Percentiles rank a stretch among this genome's conserved stretches.
These are phyloP conservation scores for Eueremaeus valkanovi DNA, from an alignment of 2,888 invertebrate species.

Conservation along the genomic window DNA sequence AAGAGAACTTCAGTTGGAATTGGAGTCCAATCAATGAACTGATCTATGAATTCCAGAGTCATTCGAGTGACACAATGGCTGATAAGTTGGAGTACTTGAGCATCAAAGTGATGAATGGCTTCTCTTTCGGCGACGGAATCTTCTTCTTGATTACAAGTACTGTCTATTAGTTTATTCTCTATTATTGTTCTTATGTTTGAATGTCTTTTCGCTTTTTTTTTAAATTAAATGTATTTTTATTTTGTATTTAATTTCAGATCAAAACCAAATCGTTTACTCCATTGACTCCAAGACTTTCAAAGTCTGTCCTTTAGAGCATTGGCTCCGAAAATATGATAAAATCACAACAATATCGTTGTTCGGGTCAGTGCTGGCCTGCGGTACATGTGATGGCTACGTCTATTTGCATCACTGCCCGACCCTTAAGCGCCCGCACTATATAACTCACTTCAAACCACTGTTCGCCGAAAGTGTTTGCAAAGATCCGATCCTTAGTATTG, in stretches of 20 bases:
- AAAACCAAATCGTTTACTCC: background rate
- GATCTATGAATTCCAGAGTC: background rate
- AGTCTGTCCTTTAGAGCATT: background rate
- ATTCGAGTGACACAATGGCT: background rate
- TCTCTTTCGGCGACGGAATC: background rate
- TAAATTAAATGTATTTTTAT: too few relatives aligned
- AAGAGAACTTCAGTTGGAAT: background rate
- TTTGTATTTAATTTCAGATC: background rate
- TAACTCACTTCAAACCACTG: constrained; percentile 14
- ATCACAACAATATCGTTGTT: background rate
- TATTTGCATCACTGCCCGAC: background rate
- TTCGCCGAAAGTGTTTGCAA: background rate
- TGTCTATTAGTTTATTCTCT: background rate
- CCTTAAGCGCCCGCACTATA: background rate
- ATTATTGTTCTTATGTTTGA: background rate
- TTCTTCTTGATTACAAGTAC: constrained; percentile 21
- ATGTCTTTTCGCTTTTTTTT: too few relatives aligned
- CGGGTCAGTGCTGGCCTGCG: constrained; percentile 3
- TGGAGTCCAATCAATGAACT: background rate
- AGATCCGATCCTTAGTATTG: background rate
- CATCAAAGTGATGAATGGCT: background rate
- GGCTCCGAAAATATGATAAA: background rate
- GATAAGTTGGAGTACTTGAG: background rate
- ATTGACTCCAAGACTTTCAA: constrained; percentile 21
- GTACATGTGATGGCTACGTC: background rate